phyloP scores from a whole-genome alignment of 2,888 invertebrate species.

The Tuta absoluta region DNA sequence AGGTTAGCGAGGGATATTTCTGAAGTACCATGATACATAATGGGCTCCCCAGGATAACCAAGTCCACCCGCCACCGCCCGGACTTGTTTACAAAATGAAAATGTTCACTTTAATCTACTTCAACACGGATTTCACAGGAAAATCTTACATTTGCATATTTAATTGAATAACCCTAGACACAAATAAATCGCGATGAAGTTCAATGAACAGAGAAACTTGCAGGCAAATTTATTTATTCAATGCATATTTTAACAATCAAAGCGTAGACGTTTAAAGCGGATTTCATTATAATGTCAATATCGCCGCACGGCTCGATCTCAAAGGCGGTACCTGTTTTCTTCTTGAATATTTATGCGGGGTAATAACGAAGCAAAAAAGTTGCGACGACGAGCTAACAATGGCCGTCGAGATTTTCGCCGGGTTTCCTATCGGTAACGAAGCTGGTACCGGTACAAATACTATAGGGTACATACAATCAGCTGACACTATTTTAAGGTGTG shows the following conservation, averaged over 20 bases:
- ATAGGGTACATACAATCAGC: conserved; percentile 30
- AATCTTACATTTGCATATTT: conserved; percentile 40
- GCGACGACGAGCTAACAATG: conserved; percentile 52
- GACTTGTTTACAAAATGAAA: conserved; percentile 39
- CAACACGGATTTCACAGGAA: conserved; percentile 37
- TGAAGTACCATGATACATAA: conserved; percentile 57
- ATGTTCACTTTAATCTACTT: conserved; percentile 37
- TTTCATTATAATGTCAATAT: conserved; percentile 66
- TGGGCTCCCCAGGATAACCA: conserved; percentile 37
- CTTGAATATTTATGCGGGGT: conserved; percentile 63
- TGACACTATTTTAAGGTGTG: too few species aligned
- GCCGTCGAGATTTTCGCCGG: conserved; percentile 46
- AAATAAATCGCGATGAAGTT: conserved; percentile 39
- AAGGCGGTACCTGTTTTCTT: conserved; percentile 55
- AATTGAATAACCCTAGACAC: conserved; percentile 31
- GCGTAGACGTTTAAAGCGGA: conserved; percentile 52
- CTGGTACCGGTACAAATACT: conserved; percentile 42
- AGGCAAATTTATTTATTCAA: conserved; percentile 51
- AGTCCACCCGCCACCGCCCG: conserved; percentile 39
- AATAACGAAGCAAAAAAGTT: conserved; percentile 55
- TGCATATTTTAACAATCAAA: conserved; percentile 60
- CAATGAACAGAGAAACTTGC: conserved; percentile 36
- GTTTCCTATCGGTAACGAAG: conserved; percentile 44
- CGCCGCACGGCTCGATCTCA: conserved; percentile 49
- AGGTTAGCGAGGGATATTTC: conserved; percentile 56